phyloP scores from a whole-genome alignment of 2,888 invertebrate genomes.

The Phaedon cochleariae region DNA sequence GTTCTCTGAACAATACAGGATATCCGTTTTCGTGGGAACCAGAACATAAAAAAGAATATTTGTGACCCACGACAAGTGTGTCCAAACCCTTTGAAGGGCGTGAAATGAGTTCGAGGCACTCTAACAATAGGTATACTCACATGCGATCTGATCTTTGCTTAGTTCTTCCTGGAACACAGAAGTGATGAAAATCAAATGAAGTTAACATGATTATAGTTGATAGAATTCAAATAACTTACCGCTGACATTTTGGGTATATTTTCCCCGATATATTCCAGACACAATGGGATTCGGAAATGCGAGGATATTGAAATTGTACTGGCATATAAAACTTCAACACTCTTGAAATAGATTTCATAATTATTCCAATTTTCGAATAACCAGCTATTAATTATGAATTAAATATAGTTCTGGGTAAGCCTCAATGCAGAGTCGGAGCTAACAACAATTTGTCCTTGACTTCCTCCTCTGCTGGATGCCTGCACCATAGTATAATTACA shows the following conservation, averaged over 20 bases:
- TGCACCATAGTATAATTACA: too few relatives aligned
- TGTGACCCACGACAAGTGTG: too few relatives aligned
- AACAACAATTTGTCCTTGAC: too few relatives aligned
- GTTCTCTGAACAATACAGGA: too few relatives aligned
- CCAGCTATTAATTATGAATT: conserved; percentile 37
- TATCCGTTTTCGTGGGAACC: too few relatives aligned
- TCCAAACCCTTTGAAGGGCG: too few relatives aligned
- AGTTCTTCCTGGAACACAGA: conserved; percentile 75
- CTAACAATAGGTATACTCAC: too few relatives aligned
- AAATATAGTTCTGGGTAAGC: conserved; percentile 4
- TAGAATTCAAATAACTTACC: too few relatives aligned
- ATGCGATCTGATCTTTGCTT: conserved; percentile 77
- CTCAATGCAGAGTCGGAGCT: conserved; percentile 15
- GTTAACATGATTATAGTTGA: too few relatives aligned
- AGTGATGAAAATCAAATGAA: conserved; percentile 44
- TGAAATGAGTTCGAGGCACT: too few relatives aligned
- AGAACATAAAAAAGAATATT: too few relatives aligned
- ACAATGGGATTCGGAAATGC: not conserved
- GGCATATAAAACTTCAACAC: conserved; percentile 37
- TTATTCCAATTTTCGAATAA: conserved; percentile 4
- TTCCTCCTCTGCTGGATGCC: too few relatives aligned
- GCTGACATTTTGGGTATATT: not conserved
- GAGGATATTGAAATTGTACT: conserved; percentile 15
- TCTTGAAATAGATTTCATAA: conserved; percentile 41
- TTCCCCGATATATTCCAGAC: not conserved